Percentiles rank a stretch among this genome's conserved stretches.
These are phyloP conservation scores for Pachypeltis micranthus DNA, from an alignment of 1,140 invertebrate genomes.

Conservation along the genomic window DNA sequence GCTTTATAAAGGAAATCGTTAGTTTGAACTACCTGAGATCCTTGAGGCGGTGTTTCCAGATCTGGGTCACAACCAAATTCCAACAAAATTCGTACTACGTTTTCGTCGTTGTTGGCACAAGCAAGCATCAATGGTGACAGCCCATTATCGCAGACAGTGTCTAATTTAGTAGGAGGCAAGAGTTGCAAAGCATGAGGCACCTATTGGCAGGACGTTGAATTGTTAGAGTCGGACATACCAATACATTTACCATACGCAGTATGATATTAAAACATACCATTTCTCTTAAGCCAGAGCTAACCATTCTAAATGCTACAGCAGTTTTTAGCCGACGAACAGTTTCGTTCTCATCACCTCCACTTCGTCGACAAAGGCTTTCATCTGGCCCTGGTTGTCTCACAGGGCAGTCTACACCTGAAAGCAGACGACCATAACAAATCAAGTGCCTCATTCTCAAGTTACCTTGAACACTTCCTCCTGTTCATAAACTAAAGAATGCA, in stretches of 20 bases:
- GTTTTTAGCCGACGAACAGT: slow-evolving; percentile 51
- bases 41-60: slow-evolving; percentile 37
- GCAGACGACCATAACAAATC: too few species aligned
- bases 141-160: slow-evolving; percentile 66
- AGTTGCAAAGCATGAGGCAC: slow-evolving; percentile 54
- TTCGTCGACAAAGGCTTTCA: slow-evolving; percentile 36
- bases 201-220: too few species aligned
- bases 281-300: slow-evolving; percentile 61
- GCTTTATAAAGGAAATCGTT: not conserved
- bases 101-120: slow-evolving; percentile 64
- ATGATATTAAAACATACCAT: too few species aligned
- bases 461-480: too few species aligned
- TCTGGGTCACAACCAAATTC: slow-evolving; percentile 41
- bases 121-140: slow-evolving; percentile 72
- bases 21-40: slow-evolving; percentile 32
- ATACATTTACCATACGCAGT: too few species aligned
- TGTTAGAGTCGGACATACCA: too few species aligned
- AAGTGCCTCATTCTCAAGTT: too few species aligned
- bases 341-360: slow-evolving; percentile 42
- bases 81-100: slow-evolving; percentile 46
- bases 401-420: slow-evolving; percentile 71
- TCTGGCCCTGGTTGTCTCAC: slow-evolving; percentile 49
- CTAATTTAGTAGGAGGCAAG: slow-evolving; percentile 54
- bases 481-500: too few species aligned
- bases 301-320: slow-evolving; percentile 66